Evolutionary conservation across 2,113 vertebrate genomes (phyloP).

Genomic region (Erinaceus europaeus): DNA sequence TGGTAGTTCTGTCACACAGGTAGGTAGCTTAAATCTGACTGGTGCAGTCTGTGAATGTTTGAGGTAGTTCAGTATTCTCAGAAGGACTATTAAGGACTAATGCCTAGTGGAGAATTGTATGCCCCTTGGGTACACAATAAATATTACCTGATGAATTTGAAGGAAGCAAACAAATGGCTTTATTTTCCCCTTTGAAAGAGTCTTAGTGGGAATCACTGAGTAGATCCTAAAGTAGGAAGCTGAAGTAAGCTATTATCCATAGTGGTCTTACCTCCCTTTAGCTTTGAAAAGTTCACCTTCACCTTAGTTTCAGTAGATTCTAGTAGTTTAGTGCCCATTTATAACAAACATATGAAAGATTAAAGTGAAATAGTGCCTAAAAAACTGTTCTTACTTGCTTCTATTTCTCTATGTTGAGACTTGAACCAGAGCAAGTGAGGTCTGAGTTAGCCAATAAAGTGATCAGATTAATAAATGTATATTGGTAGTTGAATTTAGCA

Average conservation of each 20-base stretch:
- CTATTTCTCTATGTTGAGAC: conserved; percentile 37
- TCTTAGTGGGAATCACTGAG: conserved; percentile 49
- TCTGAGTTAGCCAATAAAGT: conserved; percentile 84
- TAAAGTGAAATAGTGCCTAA: conserved; percentile 23
- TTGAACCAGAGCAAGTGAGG: conserved; percentile 57
- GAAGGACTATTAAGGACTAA: neutral
- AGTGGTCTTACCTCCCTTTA: conserved; percentile 27
- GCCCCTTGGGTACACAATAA: neutral
- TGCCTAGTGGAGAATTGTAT: neutral
- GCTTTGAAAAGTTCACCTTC: neutral
- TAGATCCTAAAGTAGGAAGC: conserved; percentile 43
- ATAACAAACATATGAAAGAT: conserved; percentile 51
- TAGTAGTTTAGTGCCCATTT: conserved; percentile 57
- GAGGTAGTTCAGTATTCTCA: conserved; percentile 20
- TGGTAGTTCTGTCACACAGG: conserved; percentile 78
- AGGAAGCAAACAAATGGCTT: conserved; percentile 63
- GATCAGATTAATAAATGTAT: conserved; percentile 85
- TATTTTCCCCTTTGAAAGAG: conserved; percentile 16
- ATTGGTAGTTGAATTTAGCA: conserved; percentile 83
- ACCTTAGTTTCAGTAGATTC: conserved; percentile 15
- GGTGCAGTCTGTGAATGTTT: conserved; percentile 36
- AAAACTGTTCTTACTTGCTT: conserved; percentile 43
- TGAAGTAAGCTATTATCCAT: neutral
- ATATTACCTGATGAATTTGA: conserved; percentile 61
- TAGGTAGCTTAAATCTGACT: conserved; percentile 62